Percentiles rank a stretch among this genome's conserved stretches.
Evolutionary conservation across 2,888 invertebrate genomes (phyloP).

Genomic region (Yponomeuta malinellus): DNA sequence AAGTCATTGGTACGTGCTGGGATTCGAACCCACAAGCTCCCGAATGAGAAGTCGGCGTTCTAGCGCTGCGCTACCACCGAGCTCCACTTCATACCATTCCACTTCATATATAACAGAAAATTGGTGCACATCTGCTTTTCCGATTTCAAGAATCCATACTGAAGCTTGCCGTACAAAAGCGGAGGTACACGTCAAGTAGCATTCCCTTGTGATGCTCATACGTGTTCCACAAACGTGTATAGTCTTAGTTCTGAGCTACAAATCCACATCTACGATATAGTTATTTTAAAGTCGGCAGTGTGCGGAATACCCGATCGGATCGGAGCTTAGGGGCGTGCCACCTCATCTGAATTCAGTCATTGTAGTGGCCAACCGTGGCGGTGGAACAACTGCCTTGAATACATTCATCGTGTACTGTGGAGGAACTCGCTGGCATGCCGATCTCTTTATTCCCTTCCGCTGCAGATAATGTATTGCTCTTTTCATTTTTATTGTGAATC

Average conservation of each 20-base stretch:
- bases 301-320: slow-evolving; percentile 13
- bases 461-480: neutral
- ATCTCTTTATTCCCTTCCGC: neutral
- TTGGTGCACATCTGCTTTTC: neutral
- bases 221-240: neutral
- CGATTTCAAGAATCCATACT: neutral
- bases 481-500: neutral
- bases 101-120: neutral
- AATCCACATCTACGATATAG: slow-evolving; percentile 7
- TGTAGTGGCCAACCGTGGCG: slow-evolving; percentile 12
- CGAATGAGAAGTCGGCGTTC: no score
- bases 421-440: neutral
- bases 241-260: neutral
- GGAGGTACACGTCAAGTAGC: neutral
- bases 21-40: no score
- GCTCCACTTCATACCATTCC: no score
- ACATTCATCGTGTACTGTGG: slow-evolving; percentile 10
- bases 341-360: slow-evolving; percentile 18
- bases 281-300: slow-evolving; percentile 9
- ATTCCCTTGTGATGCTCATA: neutral
- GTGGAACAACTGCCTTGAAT: slow-evolving; percentile 18
- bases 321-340: slow-evolving; percentile 11
- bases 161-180: neutral
- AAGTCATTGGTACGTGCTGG: no score
- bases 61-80: no score